Percentiles rank a stretch among this genome's conserved stretches.
These are phyloP conservation scores for Cephus spinipes DNA, from an alignment of 2,888 invertebrate genomes.

Conservation along the genomic window DNA sequence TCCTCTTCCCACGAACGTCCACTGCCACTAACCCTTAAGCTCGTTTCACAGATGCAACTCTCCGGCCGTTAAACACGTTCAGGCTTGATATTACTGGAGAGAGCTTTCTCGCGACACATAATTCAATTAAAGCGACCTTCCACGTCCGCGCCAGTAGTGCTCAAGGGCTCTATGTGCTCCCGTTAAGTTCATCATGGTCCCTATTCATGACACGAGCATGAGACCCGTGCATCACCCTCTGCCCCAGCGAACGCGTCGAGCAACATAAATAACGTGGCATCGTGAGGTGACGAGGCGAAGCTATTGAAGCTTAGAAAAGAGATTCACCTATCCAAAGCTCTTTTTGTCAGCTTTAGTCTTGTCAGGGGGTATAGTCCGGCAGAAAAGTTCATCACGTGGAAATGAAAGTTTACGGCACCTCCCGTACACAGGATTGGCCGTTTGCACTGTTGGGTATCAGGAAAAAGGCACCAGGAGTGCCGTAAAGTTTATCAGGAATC, in stretches of 20 bases:
- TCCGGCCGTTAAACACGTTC: not conserved
- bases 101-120: constrained; percentile 17
- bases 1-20: not conserved
- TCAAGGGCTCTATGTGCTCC: constrained; percentile 19
- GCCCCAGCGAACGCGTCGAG: not conserved
- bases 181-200: constrained; percentile 26
- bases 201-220: not conserved
- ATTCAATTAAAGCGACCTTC: constrained; percentile 37
- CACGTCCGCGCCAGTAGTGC: constrained; percentile 20
- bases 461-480: not conserved
- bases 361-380: not conserved
- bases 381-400: not conserved
- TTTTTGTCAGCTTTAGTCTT: not conserved
- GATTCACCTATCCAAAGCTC: not conserved
- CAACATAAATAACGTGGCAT: not conserved
- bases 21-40: not conserved
- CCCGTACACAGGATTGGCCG: not conserved
- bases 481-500: not conserved
- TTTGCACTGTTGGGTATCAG: not conserved
- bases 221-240: not conserved
- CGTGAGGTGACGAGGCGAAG: not conserved
- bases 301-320: not conserved
- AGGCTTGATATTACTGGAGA: constrained; percentile 10
- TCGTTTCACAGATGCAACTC: not conserved
- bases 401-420: not conserved